Base-by-base conservation (phyloP, 2,797 vertebrate species). In the Luscinia luscinia region DNA sequence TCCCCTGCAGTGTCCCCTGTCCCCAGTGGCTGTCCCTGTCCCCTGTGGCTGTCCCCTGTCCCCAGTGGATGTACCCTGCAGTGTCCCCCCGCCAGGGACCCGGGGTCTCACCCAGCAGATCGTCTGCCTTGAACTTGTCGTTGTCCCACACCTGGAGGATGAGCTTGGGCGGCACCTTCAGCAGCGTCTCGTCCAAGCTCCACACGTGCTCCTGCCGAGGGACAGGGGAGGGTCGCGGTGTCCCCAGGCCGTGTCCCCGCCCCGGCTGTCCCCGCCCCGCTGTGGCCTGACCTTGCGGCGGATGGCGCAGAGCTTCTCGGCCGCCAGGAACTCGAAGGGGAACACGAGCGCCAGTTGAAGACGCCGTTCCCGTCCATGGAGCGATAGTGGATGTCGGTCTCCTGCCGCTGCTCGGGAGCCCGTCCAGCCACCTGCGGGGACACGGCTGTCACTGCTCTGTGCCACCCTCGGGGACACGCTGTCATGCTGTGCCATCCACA, bases 101-200 rank as follows among this genome's bases (percentile, higher is more conserved):
- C 3, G 22, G 6, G 6, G 3, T 41, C 95, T 97, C 92, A 98
- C 98, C 98, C 74, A 98, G 64, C 70, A 98, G 98, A 93, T 98
- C 97, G 6, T 98, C 98, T 0, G 81, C 67, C 1, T 96, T 96
- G 67, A 98, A 97, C 49, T 94, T 93, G 79, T 98, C 97, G 0
- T 98, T 98, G 93, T 98, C 98, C 98, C 98, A 98, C 74, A 98
- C 73, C 41, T 98, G 98, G 48, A 98, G 97, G 88, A 98, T 96
- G 41, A 98, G 97, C 14, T 96, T 96, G 32, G 98, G 97, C 4
- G 98, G 98, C 46, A 98, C 93, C 94, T 97, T 98, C 45, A 62
- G 90, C 49, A 94, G 74, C 0, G 92, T 97, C 89, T 97, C 76
- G 0, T 98, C 97, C 85, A 79, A 58, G 10, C 91, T 96, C 96